Base-by-base conservation (phyloP, 2,797 vertebrate species). In the Myotis myotis region DNA sequence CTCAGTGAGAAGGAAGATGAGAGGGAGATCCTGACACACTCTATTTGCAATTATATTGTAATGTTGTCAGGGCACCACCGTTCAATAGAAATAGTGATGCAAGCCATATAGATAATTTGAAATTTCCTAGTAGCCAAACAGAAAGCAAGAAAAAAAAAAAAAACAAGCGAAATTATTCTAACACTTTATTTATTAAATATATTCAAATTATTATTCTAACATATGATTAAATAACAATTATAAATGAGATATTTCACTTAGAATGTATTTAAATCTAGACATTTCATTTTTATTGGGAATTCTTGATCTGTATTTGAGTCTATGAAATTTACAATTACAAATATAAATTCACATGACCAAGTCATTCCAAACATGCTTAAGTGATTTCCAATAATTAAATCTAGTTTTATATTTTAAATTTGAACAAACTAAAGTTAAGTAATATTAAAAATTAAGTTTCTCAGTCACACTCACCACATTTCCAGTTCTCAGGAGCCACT, bases 341-440 rank as follows among this genome's bases (percentile, higher is more conserved):
- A 38, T 57, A 12, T 51, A 83, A 28, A 74, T 51, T 80, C 41
- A 79, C 5, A 79, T 70, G 20, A 9, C 4, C n/a, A 79, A 62
- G 20, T 89, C 6, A 70, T 93, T 62, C 16, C 4, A 78, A 74
- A 86, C 25, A 55, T 70, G 15, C 19, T 74, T 60, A 28, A 33
- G 9, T 82, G 3, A 66, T 91, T 90, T 94, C 5, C 53, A 94
- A 64, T 87, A 89, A 75, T 64, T 89, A 62, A 70, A 38, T 41
- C 4, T 70, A 41, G 11, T 60, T 20, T 30, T 4, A 33, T 2
- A 71, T 83, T 87, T 80, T 89, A 78, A 49, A 70, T 83, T 86
- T 86, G 78, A 75, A 55, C 74, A 44, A 76, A 53, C 23, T 83
- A 71, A 64, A 70, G 62, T 72, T 66, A 36, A 82, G 6, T 11